Evolutionary conservation across 92 coral and sea anemone genomes (phyloP).

Genomic region (Siderastrea radians): DNA sequence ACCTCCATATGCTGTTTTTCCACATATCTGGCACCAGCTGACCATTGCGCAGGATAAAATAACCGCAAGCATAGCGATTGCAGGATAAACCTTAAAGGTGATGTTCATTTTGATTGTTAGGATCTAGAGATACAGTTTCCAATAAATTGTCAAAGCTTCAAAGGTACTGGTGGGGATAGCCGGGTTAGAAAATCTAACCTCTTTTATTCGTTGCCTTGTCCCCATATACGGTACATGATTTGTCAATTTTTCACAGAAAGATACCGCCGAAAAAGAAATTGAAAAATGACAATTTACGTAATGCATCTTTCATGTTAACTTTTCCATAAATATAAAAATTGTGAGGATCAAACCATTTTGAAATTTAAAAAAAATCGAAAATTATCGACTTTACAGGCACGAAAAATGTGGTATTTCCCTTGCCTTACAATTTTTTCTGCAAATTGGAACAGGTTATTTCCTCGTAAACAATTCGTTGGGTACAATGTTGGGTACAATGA

Average conservation of each 20-base stretch:
- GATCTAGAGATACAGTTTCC: no score
- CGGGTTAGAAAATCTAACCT: no score
- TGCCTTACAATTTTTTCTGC: no score
- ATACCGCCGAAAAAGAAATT: background rate
- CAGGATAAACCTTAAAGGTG: background rate
- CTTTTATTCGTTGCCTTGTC: background rate
- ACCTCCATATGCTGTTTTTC: conserved; percentile 12
- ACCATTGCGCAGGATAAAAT: background rate
- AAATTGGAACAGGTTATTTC: no score
- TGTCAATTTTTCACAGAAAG: background rate
- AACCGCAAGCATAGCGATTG: background rate
- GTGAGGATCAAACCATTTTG: background rate
- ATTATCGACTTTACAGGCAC: no score
- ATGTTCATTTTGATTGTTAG: background rate
- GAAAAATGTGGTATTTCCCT: no score
- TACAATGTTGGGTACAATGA: no score
- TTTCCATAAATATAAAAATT: background rate
- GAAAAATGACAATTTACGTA: background rate
- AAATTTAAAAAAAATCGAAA: background rate
- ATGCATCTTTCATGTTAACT: background rate
- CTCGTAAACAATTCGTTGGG: no score
- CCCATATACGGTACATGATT: background rate
- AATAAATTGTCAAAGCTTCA: background rate
- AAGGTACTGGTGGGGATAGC: background rate
- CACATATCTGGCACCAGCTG: conserved; percentile 23